phyloP scores from a whole-genome alignment of 2,888 invertebrate genomes.

The Trichogramma dendrolimi region DNA sequence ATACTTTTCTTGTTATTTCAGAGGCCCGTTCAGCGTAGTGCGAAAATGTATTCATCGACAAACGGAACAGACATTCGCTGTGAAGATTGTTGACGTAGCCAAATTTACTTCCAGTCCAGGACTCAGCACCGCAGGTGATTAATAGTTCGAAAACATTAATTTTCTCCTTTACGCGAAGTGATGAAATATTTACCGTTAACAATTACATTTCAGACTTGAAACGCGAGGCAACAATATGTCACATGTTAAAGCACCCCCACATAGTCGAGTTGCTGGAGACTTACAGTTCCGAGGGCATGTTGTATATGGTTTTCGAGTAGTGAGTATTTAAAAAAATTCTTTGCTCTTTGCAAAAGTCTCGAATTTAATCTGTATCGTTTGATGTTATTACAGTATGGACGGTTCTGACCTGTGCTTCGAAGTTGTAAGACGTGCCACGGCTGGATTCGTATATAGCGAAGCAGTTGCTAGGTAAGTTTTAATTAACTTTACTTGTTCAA shows the following conservation, averaged over 20 bases:
- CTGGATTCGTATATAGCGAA: conserved; percentile 98
- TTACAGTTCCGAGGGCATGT: conserved; percentile 96
- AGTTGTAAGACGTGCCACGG: conserved; percentile 90
- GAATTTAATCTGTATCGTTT: not conserved
- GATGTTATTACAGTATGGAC: conserved; percentile 77
- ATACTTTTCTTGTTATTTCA: conserved; percentile 49
- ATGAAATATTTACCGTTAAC: not conserved
- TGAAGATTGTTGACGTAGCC: conserved; percentile 97
- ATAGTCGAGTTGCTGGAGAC: conserved; percentile 97
- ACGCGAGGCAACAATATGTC: conserved; percentile 96
- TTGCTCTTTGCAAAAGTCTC: too few relatives aligned
- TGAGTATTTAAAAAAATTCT: too few relatives aligned
- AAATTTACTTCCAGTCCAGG: conserved; percentile 96
- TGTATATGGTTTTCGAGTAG: conserved; percentile 88
- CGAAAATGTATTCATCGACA: conserved; percentile 91
- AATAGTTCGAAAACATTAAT: conserved; percentile 31
- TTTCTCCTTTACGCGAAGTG: conserved; percentile 23
- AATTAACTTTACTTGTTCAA: too few relatives aligned
- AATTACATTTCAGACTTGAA: conserved; percentile 77
- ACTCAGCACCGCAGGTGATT: conserved; percentile 87
- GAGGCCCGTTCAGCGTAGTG: conserved; percentile 95
- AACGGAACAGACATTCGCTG: conserved; percentile 93
- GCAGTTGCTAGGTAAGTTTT: conserved; percentile 86
- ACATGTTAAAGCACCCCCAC: conserved; percentile 98
- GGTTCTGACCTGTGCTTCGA: conserved; percentile 98